Evolutionary conservation across 2,797 vertebrate genomes (phyloP).

Genomic region (Orientallactaga sibirica): DNA sequence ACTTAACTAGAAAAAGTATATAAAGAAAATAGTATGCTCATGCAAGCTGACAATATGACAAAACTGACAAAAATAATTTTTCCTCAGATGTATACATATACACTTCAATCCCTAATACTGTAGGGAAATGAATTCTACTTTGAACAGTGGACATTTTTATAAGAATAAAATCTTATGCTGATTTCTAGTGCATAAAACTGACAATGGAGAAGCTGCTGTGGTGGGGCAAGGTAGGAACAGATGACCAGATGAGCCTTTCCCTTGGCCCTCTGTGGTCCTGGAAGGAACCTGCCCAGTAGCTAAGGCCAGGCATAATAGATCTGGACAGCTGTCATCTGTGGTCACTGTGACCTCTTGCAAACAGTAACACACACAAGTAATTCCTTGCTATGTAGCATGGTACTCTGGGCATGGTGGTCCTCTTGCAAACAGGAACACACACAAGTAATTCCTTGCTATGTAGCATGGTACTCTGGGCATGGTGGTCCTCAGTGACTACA

Average conservation of each 20-base stretch:
- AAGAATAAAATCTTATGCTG: neutral
- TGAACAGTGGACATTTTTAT: neutral
- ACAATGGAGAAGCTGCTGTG: neutral
- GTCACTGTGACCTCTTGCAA: neutral
- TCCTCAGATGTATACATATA: neutral
- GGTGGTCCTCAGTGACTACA: neutral
- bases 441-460: no score
- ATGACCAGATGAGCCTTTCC: neutral
- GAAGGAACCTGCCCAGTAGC: neutral
- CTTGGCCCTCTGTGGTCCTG: neutral
- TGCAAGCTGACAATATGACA: slow-evolving; percentile 16
- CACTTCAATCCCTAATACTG: neutral
- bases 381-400: no score
- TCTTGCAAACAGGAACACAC: no score
- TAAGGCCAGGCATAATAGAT: neutral
- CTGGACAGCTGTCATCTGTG: neutral
- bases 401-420: no score
- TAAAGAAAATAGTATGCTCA: slow-evolving; percentile 42
- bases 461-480: no score
- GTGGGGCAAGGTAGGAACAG: neutral
- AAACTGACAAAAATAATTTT: slow-evolving; percentile 8
- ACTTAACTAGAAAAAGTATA: slow-evolving; percentile 31
- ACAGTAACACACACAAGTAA: no score
- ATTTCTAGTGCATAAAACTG: neutral
- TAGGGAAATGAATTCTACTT: neutral